A percentile compares a stretch with the other conserved stretches of the same genome.
Evolutionary conservation across 2,113 vertebrate genomes (phyloP).

Genomic region (Menura novaehollandiae): DNA sequence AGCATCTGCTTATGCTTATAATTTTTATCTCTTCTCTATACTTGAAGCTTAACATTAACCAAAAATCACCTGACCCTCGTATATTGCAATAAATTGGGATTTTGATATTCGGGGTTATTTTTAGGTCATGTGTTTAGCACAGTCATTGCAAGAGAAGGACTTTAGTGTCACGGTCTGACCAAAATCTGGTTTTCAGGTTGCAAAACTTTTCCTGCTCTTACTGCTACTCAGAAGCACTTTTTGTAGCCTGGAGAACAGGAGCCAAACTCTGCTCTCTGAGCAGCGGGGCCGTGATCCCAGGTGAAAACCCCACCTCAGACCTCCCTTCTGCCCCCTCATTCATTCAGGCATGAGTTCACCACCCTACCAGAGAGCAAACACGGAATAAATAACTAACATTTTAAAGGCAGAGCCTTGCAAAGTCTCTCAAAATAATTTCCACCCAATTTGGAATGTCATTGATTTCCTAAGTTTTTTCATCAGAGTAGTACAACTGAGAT

Average conservation of each 20-base stretch:
- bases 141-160: not conserved
- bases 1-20: not conserved
- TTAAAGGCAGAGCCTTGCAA: not conserved
- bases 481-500: rapidly evolving
- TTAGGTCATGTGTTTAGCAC: not conserved
- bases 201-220: not conserved
- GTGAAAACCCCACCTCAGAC: not conserved
- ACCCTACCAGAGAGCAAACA: not conserved
- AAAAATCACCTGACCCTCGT: not conserved
- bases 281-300: rapidly evolving
- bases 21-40: not conserved
- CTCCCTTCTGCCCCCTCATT: not conserved
- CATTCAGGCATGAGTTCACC: not conserved
- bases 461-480: not conserved
- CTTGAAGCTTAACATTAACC: not conserved
- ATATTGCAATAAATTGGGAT: not conserved
- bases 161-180: not conserved
- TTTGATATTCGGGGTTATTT: not conserved
- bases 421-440: not conserved
- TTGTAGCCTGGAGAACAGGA: not conserved
- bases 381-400: not conserved
- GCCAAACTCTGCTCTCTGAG: not conserved
- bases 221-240: not conserved
- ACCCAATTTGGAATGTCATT: not conserved
- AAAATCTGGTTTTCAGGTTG: not conserved